Conservation (phyloP, 2,797 vertebrate species). For the Chelmon rostratus region DNA sequence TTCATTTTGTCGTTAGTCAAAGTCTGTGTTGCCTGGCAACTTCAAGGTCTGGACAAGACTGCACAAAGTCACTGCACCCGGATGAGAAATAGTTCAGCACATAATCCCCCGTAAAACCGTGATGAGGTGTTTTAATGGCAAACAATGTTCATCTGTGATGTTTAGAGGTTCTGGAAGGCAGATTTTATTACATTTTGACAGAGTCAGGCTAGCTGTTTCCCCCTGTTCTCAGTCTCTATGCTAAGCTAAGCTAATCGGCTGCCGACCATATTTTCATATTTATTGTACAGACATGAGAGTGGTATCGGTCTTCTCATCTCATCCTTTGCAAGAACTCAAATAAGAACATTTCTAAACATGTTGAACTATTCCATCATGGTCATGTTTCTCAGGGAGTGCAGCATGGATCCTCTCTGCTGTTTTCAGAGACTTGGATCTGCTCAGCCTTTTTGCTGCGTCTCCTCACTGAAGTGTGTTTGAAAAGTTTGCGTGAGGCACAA, state of each 20-base stretch:
- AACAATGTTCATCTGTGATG: background rate
- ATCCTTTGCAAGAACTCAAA: too few relatives aligned
- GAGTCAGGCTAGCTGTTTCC: background rate
- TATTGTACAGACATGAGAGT: background rate
- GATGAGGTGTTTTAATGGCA: too few relatives aligned
- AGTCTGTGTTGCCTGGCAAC: background rate
- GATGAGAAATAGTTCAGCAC: background rate
- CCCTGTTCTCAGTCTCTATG: background rate
- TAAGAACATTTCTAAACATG: background rate
- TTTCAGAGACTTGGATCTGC: background rate
- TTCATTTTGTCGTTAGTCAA: too few relatives aligned
- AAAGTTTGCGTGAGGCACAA: slow-evolving; percentile 2
- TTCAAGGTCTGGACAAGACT: background rate
- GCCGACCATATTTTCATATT: background rate
- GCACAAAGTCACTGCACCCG: background rate
- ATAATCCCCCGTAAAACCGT: background rate
- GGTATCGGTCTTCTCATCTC: too few relatives aligned
- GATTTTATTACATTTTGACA: background rate
- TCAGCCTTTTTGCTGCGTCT: background rate
- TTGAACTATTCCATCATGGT: background rate
- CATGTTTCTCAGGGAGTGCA: background rate
- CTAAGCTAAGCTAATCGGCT: slow-evolving; percentile 3
- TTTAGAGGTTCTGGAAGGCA: too few relatives aligned
- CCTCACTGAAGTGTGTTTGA: background rate
- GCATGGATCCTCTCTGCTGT: background rate